These are phyloP conservation scores for Coranthus polyacanthus DNA, from an alignment of 2,797 vertebrate genomes.

Conservation along the genomic window DNA sequence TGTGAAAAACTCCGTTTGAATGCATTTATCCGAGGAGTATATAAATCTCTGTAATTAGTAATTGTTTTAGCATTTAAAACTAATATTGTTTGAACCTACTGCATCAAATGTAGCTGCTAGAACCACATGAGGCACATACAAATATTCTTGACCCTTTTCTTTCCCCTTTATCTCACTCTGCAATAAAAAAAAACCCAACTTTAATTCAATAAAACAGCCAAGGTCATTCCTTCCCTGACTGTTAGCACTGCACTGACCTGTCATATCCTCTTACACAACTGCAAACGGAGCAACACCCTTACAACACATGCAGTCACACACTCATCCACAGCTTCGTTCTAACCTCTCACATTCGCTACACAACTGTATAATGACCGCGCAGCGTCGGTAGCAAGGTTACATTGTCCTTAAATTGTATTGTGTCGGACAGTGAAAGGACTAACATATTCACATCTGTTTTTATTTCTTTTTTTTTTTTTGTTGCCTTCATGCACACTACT, in stretches of 20 bases:
- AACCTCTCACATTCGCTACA: constrained; percentile 22
- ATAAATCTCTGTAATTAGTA: too few relatives aligned
- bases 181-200: constrained; percentile 55
- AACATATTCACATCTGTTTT: background rate
- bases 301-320: constrained; percentile 5
- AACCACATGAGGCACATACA: constrained; percentile 8
- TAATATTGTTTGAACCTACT: too few relatives aligned
- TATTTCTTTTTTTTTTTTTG: background rate
- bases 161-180: constrained; percentile 25
- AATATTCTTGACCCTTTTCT: constrained; percentile 31
- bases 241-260: constrained; percentile 35
- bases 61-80: too few relatives aligned
- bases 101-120: too few relatives aligned
- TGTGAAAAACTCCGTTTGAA: too few relatives aligned
- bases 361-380: background rate
- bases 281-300: background rate
- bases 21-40: too few relatives aligned
- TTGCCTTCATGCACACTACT: background rate
- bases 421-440: background rate
- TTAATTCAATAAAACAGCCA: constrained; percentile 62
- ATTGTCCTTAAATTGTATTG: constrained; percentile 14
- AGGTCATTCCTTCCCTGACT: constrained; percentile 46
- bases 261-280: constrained; percentile 36
- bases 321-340: background rate
- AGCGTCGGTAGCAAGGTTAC: constrained; percentile 33